These are phyloP conservation scores for Eospalax fontanierii DNA, from an alignment of 2,797 vertebrate genomes.

Conservation along the genomic window DNA sequence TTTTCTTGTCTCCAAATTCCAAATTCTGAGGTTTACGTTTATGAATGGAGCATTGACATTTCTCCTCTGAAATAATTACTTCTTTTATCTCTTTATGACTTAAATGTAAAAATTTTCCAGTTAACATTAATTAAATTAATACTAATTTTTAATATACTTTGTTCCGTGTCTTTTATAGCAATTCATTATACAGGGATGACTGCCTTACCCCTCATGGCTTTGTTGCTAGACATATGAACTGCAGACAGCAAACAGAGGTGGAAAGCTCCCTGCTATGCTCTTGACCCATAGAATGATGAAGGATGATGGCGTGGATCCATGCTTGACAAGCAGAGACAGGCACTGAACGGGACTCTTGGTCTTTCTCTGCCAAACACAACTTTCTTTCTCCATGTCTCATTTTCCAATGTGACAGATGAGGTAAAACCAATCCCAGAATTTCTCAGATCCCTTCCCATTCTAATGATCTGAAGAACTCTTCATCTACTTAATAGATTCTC, in stretches of 20 bases:
- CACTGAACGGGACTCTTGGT: neutral
- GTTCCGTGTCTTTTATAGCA: neutral
- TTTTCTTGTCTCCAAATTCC: conserved; percentile 8
- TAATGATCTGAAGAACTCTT: conserved; percentile 68
- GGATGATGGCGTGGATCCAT: neutral
- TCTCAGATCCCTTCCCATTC: conserved; percentile 34
- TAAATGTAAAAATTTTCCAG: neutral
- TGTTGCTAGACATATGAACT: neutral
- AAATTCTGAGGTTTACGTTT: neutral
- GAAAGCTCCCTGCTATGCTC: neutral
- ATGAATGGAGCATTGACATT: neutral
- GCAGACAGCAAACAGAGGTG: neutral
- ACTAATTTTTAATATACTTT: neutral
- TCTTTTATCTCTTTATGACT: neutral
- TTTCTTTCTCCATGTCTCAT: neutral
- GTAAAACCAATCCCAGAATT: conserved; percentile 30
- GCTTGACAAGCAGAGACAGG: no score
- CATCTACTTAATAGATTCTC: conserved; percentile 53
- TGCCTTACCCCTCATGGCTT: neutral
- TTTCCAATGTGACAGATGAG: conserved; percentile 40
- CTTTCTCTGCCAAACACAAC: neutral
- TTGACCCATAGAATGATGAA: neutral
- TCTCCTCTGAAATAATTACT: neutral
- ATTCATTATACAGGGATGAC: neutral
- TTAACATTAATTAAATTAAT: neutral